Evolutionary conservation across 1,140 invertebrate species (phyloP), one percentile per base, ranked within the genome.

Genomic region (Philaenus spumarius): DNA sequence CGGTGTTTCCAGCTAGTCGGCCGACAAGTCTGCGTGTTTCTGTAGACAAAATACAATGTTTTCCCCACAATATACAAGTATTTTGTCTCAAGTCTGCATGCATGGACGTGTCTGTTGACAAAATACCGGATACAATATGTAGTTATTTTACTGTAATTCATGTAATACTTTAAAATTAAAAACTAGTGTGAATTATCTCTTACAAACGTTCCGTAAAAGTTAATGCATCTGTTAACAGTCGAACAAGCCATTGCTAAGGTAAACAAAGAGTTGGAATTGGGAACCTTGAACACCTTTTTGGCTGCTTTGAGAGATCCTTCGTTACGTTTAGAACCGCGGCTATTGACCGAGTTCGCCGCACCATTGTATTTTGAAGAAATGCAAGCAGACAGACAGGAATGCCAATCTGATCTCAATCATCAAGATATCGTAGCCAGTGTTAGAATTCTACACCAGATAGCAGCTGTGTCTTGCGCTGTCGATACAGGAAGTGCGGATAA

Each of bases 301-400:
- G 61, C 67, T 53, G 72, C 76, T 48, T 64, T 83, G 24, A 48
- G 46, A 26, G 43, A 43, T 22, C 59, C 57, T 24, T 14, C 64
- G 15, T 61, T 68, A 1, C 62, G 77, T 22, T 73, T 70, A 45
- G 77, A 77, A 62, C 70, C 78, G 1, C 63, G 75, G 61, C 69
- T 82, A 20, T 62, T 82, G 9, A 71, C 68, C 51, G 68, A 77
- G 53, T 84, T 80, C 72, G 81, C 86, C 14, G 71, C 80, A 15
- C 79, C 81, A 20, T 74, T 90, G 1, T 82, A 89, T 66, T 82
- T 82, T 69, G 82, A 86, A 68, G 86, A 90, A 70, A 82, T 91
- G 77, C 78, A 78, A 65, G 77, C 81, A 40, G 84, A 87, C 70
- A 80, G 79, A 61, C 71, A 70, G 51, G 55, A 58, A 26, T 58